phyloP scores from a whole-genome alignment of 1,140 invertebrate species.

The Ridgeia piscesae region DNA sequence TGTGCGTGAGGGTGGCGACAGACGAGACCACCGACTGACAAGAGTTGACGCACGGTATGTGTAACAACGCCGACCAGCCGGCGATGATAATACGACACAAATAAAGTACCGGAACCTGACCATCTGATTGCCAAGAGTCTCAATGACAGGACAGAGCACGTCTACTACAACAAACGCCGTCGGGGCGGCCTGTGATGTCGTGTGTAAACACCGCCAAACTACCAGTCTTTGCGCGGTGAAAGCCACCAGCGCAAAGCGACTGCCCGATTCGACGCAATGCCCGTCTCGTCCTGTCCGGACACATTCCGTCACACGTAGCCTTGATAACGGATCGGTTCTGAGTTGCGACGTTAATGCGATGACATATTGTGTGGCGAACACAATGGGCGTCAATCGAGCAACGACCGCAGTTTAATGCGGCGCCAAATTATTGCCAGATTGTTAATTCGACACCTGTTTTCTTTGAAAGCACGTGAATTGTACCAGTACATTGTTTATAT shows the following conservation, averaged over 20 bases:
- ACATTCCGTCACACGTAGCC: background rate
- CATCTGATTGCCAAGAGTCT: background rate
- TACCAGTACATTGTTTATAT: background rate
- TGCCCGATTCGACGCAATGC: background rate
- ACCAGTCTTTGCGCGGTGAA: background rate
- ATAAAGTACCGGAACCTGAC: background rate
- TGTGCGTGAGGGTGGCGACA: background rate
- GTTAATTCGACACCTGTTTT: background rate
- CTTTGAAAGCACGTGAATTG: background rate
- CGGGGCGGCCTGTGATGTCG: background rate
- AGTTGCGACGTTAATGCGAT: background rate
- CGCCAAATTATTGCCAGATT: constrained; percentile 7
- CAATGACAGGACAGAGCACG: background rate
- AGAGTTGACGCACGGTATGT: background rate
- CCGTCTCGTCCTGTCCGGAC: background rate
- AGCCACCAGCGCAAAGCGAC: background rate
- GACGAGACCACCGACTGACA: background rate
- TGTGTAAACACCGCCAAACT: background rate
- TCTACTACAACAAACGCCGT: background rate
- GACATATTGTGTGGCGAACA: background rate
- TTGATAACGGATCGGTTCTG: background rate
- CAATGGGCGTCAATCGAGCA: background rate
- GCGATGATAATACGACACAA: background rate
- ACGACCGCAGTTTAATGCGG: background rate
- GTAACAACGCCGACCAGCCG: background rate